Conservation (phyloP, 2,113 vertebrate species). For the Murina feae region DNA sequence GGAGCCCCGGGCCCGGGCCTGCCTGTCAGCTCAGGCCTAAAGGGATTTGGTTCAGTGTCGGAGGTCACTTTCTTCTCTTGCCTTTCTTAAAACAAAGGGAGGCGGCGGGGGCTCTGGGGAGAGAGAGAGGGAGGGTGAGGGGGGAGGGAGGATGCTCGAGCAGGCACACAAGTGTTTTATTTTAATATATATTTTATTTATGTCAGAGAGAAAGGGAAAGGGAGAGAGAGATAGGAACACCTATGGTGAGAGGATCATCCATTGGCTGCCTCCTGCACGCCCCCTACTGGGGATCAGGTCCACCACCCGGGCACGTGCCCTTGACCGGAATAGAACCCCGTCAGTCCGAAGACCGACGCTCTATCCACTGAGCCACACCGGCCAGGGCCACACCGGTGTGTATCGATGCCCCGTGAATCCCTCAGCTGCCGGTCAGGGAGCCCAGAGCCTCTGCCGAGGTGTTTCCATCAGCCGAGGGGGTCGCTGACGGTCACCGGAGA, state of each 20-base stretch:
- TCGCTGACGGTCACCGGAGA: constrained; percentile 84
- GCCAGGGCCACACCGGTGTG: background rate
- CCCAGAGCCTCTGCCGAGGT: constrained; percentile 87
- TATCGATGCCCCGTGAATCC: constrained; percentile 84
- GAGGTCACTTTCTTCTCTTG: constrained; percentile 93
- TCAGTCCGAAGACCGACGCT: too few species aligned
- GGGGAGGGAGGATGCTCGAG: background rate
- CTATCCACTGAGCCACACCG: too few species aligned
- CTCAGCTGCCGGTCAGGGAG: constrained; percentile 83
- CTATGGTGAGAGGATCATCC: too few species aligned
- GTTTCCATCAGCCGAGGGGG: constrained; percentile 91
- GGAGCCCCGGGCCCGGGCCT: constrained; percentile 86
- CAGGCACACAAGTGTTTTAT: background rate
- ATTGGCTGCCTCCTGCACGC: too few species aligned
- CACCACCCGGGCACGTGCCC: too few species aligned
- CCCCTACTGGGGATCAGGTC: too few species aligned
- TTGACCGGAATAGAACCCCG: too few species aligned
- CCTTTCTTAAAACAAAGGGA: constrained; percentile 91
- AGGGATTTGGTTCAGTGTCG: constrained; percentile 99
- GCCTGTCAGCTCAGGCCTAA: constrained; percentile 93
- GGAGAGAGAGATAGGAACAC: too few species aligned
- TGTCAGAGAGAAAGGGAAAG: too few species aligned
- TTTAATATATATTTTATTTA: too few species aligned
- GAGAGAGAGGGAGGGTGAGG: too few species aligned
- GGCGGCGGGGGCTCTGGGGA: background rate